Evolutionary conservation across 2,888 invertebrate species (phyloP), one percentile per base, ranked within the genome.

Genomic region (Pristionchus maxplancki): DNA sequence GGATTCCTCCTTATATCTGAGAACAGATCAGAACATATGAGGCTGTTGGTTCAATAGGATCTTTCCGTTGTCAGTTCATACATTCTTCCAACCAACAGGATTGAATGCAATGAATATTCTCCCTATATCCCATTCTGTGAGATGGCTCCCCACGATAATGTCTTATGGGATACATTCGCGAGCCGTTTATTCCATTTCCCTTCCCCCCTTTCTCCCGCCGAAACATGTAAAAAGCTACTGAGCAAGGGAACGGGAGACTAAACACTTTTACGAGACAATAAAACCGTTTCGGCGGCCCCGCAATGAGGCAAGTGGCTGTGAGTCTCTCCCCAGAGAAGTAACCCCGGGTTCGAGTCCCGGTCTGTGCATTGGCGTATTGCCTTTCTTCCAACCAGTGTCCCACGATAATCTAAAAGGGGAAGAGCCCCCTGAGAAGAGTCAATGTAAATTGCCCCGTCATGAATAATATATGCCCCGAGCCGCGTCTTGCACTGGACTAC

Each of bases 131-230:
- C 37, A 40, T 40, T 24, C 31, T 74, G 40, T 40, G n/a, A 44
- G 78, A 67, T 34, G 67, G 31, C 31, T 17, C 31, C 3, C 31
- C 67, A n/a, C 40, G 40, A 78, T 78, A 78, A 78, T 44, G 78
- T 44, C 78, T 78, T 78, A 78, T 48, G 78, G 48, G 78, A 78
- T 78, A 9, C n/a, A 37, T 15, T 6, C 44, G 44, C 13, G n/a
- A 24, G 78, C 78, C 78, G 78, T 78, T 78, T 78, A 78, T 78
- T 78, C 24, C 78, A 44, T 78, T 78, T 78, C 48, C 78, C 48
- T 20, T n/a, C 24, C n/a, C 58, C n/a, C 58, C 9, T 2, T n/a
- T 58, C n/a, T 24, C 15, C 20, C 58, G 5, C n/a, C n/a, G 58
- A 58, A 58, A 58, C 58, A 53, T 11, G 17, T 3, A 53, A 15